phyloP scores from a whole-genome alignment of 2,888 invertebrate genomes.

The Lithophane semibrunnea region DNA sequence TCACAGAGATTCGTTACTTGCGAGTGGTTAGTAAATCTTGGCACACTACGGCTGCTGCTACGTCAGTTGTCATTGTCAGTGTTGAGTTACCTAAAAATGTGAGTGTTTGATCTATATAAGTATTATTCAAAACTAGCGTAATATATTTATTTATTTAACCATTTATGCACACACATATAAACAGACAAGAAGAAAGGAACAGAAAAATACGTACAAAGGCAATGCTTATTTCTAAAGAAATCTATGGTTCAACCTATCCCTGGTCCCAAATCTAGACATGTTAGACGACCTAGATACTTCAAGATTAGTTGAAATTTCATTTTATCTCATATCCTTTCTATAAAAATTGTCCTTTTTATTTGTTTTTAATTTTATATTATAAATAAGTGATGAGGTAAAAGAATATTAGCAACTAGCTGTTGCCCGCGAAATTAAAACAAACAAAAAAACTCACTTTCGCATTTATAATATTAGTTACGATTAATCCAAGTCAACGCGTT shows the following conservation, averaged over 20 bases:
- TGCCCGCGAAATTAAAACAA: too few relatives aligned
- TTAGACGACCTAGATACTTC: neutral
- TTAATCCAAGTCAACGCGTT: neutral
- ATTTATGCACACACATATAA: neutral
- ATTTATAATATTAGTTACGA: too few relatives aligned
- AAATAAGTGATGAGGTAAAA: neutral
- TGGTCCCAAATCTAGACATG: neutral
- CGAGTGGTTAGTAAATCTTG: neutral
- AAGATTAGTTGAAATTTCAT: neutral
- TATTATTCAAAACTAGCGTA: too few relatives aligned
- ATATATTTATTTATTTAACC: neutral
- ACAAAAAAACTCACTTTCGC: too few relatives aligned
- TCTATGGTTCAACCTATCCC: neutral
- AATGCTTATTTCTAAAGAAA: too few relatives aligned
- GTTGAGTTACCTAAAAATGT: neutral
- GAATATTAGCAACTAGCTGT: neutral
- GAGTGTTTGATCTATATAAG: neutral
- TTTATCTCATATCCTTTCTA: neutral
- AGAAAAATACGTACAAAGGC: neutral
- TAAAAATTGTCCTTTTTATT: neutral
- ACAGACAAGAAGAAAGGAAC: neutral
- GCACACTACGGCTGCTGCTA: neutral
- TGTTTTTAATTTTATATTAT: neutral
- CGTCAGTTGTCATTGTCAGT: too few relatives aligned
- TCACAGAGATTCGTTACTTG: slow-evolving; percentile 5